These are phyloP conservation scores for Chiridota heheva DNA, from an alignment of 35 echinoderm and acorn worm species.

Conservation along the genomic window DNA sequence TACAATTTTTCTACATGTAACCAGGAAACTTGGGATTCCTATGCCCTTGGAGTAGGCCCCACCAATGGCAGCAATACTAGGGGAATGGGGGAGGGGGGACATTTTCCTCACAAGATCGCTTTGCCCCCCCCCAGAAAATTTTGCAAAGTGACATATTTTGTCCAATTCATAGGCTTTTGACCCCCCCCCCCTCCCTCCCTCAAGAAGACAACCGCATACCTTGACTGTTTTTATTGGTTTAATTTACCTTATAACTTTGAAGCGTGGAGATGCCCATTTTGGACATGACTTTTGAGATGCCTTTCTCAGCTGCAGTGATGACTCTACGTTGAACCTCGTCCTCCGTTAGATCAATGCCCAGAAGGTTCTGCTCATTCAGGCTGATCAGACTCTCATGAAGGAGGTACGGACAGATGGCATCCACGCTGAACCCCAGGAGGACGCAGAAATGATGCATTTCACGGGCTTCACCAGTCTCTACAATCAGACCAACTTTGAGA, in stretches of 20 bases:
- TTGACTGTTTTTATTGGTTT: no score
- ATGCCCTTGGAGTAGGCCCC: no score
- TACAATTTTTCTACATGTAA: no score
- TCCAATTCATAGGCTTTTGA: no score
- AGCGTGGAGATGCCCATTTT: conserved; percentile 99
- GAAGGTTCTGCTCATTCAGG: conserved; percentile 79
- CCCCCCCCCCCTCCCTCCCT: no score
- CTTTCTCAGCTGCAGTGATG: conserved; percentile 54
- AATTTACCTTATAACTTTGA: conserved; percentile 91
- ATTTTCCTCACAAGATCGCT: no score
- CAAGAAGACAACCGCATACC: no score
- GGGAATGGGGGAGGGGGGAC: no score
- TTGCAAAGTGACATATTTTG: no score
- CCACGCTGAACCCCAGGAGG: conserved; percentile 84
- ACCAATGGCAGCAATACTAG: no score
- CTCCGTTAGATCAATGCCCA: conserved; percentile 55
- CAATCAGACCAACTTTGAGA: conserved; percentile 82
- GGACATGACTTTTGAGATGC: conserved; percentile 93
- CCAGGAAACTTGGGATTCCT: no score
- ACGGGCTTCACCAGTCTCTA: conserved; percentile 87
- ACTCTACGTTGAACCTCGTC: conserved; percentile 66
- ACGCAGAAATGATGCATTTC: conserved; percentile 98
- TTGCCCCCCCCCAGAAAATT: no score
- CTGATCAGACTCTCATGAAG: conserved; percentile 82
- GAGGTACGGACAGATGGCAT: conserved; percentile 97